A percentile compares a stretch with the other conserved stretches of the same genome.
These are phyloP conservation scores for Zeus faber DNA, from an alignment of 2,113 vertebrate species.

Conservation along the genomic window DNA sequence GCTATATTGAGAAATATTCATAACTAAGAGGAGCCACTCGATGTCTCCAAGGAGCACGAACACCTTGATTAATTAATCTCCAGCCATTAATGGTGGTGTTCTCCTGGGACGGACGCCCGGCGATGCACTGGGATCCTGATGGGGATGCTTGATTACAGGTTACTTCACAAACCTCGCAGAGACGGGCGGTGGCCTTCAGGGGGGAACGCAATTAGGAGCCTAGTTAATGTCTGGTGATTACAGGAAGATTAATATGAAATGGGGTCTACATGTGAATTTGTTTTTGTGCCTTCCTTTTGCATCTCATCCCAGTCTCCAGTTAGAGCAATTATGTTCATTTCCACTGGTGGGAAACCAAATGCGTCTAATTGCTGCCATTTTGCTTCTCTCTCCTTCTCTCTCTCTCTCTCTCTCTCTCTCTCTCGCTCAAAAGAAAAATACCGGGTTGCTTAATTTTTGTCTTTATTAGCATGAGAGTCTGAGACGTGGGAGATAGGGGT, in stretches of 20 bases:
- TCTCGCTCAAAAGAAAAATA: slow-evolving; percentile 1
- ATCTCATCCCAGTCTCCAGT: neutral
- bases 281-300: neutral
- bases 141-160: neutral
- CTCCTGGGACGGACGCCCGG: neutral
- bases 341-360: neutral
- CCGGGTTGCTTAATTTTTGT: neutral
- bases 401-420: too few species aligned
- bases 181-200: neutral
- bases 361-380: neutral
- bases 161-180: neutral
- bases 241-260: neutral
- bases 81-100: neutral
- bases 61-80: slow-evolving; percentile 1
- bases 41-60: neutral
- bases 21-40: neutral
- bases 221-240: neutral
- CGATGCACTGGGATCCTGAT: neutral
- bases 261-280: neutral
- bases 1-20: neutral
- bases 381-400: neutral
- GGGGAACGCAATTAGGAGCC: neutral
- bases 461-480: neutral
- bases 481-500: too few species aligned
- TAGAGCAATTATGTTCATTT: neutral